Evolutionary conservation across 1,140 invertebrate genomes (phyloP).

Genomic region (Trichoplusia ni): DNA sequence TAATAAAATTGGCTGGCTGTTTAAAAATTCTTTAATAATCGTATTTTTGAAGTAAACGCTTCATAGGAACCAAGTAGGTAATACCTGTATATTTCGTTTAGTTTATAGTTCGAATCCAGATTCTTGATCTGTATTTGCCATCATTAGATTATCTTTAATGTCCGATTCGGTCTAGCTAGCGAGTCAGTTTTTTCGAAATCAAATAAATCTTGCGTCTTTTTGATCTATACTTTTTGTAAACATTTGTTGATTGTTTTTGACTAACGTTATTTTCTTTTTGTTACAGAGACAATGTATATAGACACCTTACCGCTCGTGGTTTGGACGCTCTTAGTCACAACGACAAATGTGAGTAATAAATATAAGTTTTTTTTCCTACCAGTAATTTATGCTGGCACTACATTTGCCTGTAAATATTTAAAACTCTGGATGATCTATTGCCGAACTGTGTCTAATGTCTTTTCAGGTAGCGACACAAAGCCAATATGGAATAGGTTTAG

Average conservation of each 20-base stretch:
- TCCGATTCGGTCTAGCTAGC: no score
- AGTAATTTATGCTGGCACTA: neutral
- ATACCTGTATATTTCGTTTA: no score
- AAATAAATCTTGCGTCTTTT: no score
- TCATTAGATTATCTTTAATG: no score
- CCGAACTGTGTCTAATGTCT: neutral
- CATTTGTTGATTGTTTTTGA: neutral
- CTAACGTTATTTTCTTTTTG: constrained; percentile 47
- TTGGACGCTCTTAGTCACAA: constrained; percentile 77
- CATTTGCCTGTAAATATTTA: neutral
- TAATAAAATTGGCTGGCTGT: no score
- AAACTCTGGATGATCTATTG: neutral
- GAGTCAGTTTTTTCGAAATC: no score
- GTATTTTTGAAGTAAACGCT: no score
- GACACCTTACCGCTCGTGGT: constrained; percentile 78
- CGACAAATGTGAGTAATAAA: constrained; percentile 78
- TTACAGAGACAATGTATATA: constrained; percentile 79
- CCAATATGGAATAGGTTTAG: constrained; percentile 88
- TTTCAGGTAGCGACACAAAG: constrained; percentile 88
- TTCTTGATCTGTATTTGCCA: no score
- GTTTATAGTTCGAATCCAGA: no score
- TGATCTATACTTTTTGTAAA: neutral
- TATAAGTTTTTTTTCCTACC: constrained; percentile 1
- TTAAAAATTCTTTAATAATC: no score
- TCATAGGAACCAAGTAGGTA: no score